Percentiles rank a stretch among this genome's conserved stretches.
Conservation (phyloP, 2,797 vertebrate genomes). For the Acanthopagrus latus region DNA sequence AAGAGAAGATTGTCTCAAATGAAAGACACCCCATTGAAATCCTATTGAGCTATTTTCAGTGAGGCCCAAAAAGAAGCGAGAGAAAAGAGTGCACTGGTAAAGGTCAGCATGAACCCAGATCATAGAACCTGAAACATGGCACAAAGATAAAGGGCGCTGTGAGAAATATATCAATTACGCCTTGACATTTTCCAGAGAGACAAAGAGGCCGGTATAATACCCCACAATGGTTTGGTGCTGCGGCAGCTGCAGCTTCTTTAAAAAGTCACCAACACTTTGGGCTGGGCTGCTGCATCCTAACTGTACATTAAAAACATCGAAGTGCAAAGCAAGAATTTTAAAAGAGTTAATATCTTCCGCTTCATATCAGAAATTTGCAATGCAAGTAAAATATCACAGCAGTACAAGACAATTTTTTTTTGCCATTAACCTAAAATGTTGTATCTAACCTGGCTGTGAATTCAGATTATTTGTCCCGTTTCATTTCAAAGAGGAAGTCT, state of each 20-base stretch:
- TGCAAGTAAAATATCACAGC: conserved; percentile 15
- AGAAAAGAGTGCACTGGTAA: conserved; percentile 78
- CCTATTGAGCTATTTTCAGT: conserved; percentile 82
- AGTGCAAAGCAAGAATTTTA: conserved; percentile 20
- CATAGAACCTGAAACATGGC: conserved; percentile 81
- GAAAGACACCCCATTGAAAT: conserved; percentile 81
- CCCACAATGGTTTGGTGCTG: conserved; percentile 42
- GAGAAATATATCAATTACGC: conserved; percentile 86
- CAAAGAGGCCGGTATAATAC: conserved; percentile 74
- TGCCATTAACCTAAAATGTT: conserved; percentile 25
- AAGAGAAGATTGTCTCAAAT: conserved; percentile 83
- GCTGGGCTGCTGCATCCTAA: not conserved
- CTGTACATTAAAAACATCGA: conserved; percentile 14
- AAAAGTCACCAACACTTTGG: conserved; percentile 44
- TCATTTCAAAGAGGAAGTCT: conserved; percentile 49
- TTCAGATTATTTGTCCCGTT: conserved; percentile 46
- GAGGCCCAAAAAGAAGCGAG: conserved; percentile 49
- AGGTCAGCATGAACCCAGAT: conserved; percentile 84
- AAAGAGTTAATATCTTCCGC: conserved; percentile 13
- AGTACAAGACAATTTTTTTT: conserved; percentile 6
- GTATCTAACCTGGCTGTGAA: conserved; percentile 35
- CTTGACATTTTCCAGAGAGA: conserved; percentile 87
- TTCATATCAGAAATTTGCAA: conserved; percentile 2
- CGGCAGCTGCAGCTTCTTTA: conserved; percentile 47
- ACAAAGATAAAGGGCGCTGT: conserved; percentile 78